These are phyloP conservation scores for Malurus splendens DNA, from an alignment of 2,797 vertebrate species.

Conservation along the genomic window DNA sequence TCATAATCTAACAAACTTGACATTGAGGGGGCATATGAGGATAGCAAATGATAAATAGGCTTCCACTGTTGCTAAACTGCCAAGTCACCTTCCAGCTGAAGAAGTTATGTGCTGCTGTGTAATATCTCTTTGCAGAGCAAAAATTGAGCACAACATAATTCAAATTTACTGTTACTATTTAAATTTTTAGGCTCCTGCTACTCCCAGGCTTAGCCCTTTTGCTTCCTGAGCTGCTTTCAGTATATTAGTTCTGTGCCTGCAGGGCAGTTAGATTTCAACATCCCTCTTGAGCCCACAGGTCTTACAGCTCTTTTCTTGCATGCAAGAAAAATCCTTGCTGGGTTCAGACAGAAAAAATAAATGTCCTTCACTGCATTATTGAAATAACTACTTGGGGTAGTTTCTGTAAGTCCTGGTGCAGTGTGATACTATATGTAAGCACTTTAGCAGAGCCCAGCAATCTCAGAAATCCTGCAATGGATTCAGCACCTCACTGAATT, in stretches of 20 bases:
- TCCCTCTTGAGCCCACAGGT: background rate
- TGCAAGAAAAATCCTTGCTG: background rate
- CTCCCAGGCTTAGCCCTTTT: background rate
- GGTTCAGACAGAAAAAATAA: background rate
- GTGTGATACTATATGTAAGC: background rate
- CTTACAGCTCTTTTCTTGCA: background rate
- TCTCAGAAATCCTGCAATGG: background rate
- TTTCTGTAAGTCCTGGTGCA: background rate
- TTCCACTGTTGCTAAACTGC: background rate
- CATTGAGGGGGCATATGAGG: background rate
- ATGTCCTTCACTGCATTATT: background rate
- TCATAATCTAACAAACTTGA: background rate
- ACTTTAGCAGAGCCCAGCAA: fast-evolving
- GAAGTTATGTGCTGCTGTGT: background rate
- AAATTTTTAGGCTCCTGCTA: background rate
- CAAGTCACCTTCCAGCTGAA: constrained; percentile 23
- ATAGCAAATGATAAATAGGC: background rate
- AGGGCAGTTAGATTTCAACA: background rate
- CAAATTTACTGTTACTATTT: background rate
- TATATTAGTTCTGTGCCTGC: background rate
- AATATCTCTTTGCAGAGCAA: background rate
- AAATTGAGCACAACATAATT: background rate
- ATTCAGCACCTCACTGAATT: background rate
- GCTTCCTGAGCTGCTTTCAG: background rate
- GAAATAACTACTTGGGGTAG: background rate